Percentiles rank a stretch among this genome's conserved stretches.
These are phyloP conservation scores for Bellardia pandia DNA, from an alignment of 2,888 invertebrate species.

Conservation along the genomic window DNA sequence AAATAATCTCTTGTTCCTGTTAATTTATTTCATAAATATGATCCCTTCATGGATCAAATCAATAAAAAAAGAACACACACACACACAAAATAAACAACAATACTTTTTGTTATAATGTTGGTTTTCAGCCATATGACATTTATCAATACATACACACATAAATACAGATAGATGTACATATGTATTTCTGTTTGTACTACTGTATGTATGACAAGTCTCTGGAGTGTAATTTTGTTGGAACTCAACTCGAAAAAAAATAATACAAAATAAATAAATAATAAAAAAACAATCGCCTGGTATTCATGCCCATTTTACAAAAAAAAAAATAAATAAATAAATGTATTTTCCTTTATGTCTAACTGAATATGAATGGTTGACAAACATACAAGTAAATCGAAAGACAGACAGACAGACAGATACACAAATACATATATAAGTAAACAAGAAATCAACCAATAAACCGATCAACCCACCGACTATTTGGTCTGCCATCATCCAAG, in stretches of 20 bases:
- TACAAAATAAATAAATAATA: conserved; percentile 52
- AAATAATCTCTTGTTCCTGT: conserved; percentile 72
- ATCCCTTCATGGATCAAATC: conserved; percentile 74
- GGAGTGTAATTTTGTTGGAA: conserved; percentile 65
- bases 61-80: conserved; percentile 61
- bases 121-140: conserved; percentile 48
- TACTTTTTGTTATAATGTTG: not conserved
- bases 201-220: conserved; percentile 54
- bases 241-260: conserved; percentile 30
- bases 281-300: conserved; percentile 59
- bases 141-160: conserved; percentile 40
- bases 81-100: conserved; percentile 33
- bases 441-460: conserved; percentile 44
- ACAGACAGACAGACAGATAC: not conserved
- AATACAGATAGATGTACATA: not conserved
- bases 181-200: conserved; percentile 19
- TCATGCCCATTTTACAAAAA: conserved; percentile 32
- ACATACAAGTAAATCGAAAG: conserved; percentile 1
- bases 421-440: conserved; percentile 35
- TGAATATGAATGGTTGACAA: conserved; percentile 65
- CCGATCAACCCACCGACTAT: conserved; percentile 36
- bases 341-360: conserved; percentile 43
- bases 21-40: conserved; percentile 75
- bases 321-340: not conserved
- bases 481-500: conserved; percentile 30